A percentile compares a stretch with the other conserved stretches of the same genome.
These are phyloP conservation scores for Sebastes ruberrimus DNA, from an alignment of 2,797 vertebrate genomes.

Conservation along the genomic window DNA sequence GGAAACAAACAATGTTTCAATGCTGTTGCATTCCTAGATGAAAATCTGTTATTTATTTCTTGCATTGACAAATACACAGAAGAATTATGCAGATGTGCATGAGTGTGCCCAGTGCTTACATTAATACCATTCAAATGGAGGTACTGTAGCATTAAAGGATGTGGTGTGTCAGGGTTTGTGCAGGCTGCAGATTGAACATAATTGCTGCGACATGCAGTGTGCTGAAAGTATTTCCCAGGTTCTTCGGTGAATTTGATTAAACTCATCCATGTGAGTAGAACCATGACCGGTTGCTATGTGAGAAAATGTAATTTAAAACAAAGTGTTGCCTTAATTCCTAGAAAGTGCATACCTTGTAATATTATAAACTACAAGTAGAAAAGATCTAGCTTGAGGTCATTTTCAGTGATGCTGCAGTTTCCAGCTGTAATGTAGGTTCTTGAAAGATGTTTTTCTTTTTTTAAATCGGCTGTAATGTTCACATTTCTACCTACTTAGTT, in stretches of 20 bases:
- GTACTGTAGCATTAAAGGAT: conserved; percentile 37
- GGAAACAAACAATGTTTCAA: conserved; percentile 11
- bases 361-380: conserved; percentile 13
- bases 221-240: conserved; percentile 54
- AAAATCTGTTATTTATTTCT: conserved; percentile 7
- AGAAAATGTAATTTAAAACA: conserved; percentile 55
- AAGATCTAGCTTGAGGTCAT: neutral
- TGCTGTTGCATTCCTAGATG: neutral
- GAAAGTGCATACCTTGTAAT: conserved; percentile 43
- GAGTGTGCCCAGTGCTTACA: conserved; percentile 51
- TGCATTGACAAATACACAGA: conserved; percentile 26
- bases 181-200: conserved; percentile 43
- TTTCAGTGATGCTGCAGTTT: neutral
- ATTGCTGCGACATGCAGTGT: conserved; percentile 43
- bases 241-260: conserved; percentile 64
- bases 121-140: conserved; percentile 48
- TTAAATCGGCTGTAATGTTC: neutral
- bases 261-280: conserved; percentile 61
- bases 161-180: conserved; percentile 45
- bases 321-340: conserved; percentile 53
- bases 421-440: neutral
- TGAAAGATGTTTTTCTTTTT: neutral
- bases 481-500: neutral
- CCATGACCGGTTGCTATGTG: conserved; percentile 36
- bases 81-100: conserved; percentile 42